Base-by-base conservation (phyloP, 2,888 invertebrate species). In the Drosophila meridionalis region DNA sequence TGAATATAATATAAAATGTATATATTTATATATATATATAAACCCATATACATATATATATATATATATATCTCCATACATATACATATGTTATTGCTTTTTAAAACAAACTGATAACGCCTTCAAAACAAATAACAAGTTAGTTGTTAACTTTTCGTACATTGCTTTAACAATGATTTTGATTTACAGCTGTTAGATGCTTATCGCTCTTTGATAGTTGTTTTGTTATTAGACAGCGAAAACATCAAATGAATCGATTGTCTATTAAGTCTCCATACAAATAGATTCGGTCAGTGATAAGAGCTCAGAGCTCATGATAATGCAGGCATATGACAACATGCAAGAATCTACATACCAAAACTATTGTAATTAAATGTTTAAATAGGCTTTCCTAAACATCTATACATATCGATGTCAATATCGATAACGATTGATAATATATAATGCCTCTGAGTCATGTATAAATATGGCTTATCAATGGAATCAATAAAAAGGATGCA, bases 161-260 rank as follows among this genome's bases (percentile, higher is more conserved):
- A 86, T 69, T 73, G 80, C 86, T 77, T 80, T 80, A 77, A 82
- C 87, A 85, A 64, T 82, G 83, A 78, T 75, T 86, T 76, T 72
- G 80, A 78, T 80, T 78, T 80, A 80, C 72, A 68, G 48, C 63
- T 55, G 26, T 9, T 11, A 47, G 55, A 52, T 60, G 55, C 48
- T 75, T 75, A 70, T 76, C 73, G 57, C 34, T 11, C 0, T 38
- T 3, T 45, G 36, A 43, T 62, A 34, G 43, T 52, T 53, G 38
- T 45, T 58, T 57, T 69, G 56, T 55, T 28, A 28, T 48, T 36
- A 38, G 47, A 28, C 38, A 34, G 7, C 58, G 42, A 59, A 53
- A 56, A 43, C 20, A 47, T 48, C 36, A 34, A 60, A 47, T 48
- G 53, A 52, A 52, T 69, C 69, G 69, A 59, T 55, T 47, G 73